Conservation (phyloP, 1,140 invertebrate genomes). For the Sitobion miscanthi region DNA sequence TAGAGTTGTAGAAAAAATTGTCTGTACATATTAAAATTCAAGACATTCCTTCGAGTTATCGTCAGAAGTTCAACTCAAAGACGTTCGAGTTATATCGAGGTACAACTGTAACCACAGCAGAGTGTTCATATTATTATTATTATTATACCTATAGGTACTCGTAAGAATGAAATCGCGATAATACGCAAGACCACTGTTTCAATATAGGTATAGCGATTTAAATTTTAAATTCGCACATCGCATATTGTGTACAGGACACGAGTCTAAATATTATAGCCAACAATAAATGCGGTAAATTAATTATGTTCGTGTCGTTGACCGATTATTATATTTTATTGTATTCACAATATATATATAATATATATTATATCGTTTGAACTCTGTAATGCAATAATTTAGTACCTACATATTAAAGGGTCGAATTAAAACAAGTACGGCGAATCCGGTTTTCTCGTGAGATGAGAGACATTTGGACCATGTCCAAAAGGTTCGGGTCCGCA, state of each 20-base stretch:
- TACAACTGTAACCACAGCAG: neutral
- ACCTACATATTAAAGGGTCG: neutral
- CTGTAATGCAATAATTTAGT: neutral
- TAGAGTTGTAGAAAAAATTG: no score
- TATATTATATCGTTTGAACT: neutral
- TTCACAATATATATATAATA: neutral
- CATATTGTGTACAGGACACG: neutral
- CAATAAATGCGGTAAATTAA: neutral
- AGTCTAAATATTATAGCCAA: neutral
- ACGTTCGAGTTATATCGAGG: no score
- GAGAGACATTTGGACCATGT: neutral
- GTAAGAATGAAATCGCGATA: neutral
- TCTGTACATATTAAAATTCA: no score
- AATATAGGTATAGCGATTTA: neutral
- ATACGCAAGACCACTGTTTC: neutral
- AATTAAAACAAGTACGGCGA: neutral
- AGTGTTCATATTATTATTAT: neutral
- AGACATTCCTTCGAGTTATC: no score
- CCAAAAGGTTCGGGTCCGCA: neutral
- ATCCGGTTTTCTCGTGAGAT: neutral
- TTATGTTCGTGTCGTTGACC: neutral
- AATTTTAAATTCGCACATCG: neutral
- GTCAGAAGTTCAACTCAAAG: no score
- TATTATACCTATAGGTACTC: neutral
- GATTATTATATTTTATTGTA: neutral